Percentiles rank a stretch among this genome's conserved stretches.
phyloP scores from a whole-genome alignment of 2,888 invertebrate genomes.

The Endotricha flammealis region DNA sequence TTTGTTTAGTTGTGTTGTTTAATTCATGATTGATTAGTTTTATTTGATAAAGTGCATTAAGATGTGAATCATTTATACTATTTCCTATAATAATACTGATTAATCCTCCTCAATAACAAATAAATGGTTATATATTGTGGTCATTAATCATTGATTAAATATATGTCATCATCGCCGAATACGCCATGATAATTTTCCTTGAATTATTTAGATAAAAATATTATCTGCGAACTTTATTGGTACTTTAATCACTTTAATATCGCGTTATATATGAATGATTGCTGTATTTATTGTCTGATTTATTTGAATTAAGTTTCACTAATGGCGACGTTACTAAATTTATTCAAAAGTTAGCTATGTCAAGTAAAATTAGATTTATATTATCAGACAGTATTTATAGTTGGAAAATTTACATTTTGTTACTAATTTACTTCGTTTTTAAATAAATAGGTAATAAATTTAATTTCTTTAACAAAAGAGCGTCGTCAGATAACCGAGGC shows the following conservation, averaged over 20 bases:
- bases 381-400: no score
- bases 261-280: neutral
- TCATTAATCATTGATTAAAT: conserved; percentile 4
- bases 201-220: conserved; percentile 5
- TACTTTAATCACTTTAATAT: neutral
- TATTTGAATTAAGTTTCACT: neutral
- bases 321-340: no score
- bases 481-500: no score
- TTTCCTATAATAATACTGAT: no score
- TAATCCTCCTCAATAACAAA: neutral
- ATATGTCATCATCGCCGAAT: conserved; percentile 5
- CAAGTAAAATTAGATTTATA: no score
- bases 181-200: neutral
- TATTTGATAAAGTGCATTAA: no score
- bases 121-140: neutral
- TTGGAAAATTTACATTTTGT: no score
- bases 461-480: no score
- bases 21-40: no score
- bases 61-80: no score
- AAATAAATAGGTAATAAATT: neutral
- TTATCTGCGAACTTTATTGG: conserved; percentile 1
- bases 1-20: no score
- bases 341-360: no score
- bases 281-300: neutral
- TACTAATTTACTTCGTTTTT: conserved; percentile 4